Base-by-base conservation (phyloP, 1,140 invertebrate species). In the Plectrocnemia conspersa region DNA sequence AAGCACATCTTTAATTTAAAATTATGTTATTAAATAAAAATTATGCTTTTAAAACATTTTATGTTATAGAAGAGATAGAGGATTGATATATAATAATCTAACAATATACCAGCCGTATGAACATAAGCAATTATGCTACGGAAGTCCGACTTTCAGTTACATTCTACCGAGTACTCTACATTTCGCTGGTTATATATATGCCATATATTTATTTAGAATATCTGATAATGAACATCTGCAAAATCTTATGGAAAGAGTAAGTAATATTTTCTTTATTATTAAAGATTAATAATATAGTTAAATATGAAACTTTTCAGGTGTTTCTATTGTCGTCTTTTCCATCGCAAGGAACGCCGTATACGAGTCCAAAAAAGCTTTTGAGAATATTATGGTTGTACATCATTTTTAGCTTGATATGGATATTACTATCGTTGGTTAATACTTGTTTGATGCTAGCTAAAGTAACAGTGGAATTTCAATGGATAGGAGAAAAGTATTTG, bases 201-300 rank as follows among this genome's bases (percentile, higher is more conserved):
- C 87, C 0, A 72, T 91, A 45, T 81, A 85, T 61, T 75, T 91
- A 35, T 91, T 91, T 67, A 76, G 90, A 59, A 79, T 89, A 50
- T 83, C 86, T 38, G 87, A 92, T 68, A 90, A 90, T 66, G 89
- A 93, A 66, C 88, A 92, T 59, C 69, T 93, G 23, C 88, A 90
- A 66, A 88, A 89, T 71, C 72, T 93, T n/a, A 91, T 93, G 82
- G 91, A 93, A 71, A 81, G 88, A 62, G 89, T 90, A 61, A 74
- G 74, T 70, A 47, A 5, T 13, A 24, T 69, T 55, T 36, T 48
- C 68, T 22, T 56, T 69, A 7, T 65, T 66, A 23, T 67, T 63
- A 1, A 57, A 66, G 23, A 63, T 29, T 65, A 47, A 29, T 27
- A 16, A 47, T 45, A 16, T 23, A 24, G 16, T 40, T 15, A 49